A percentile compares a stretch with the other conserved stretches of the same genome.
Evolutionary conservation across 2,888 invertebrate genomes (phyloP).

Genomic region (Salticus scenicus): DNA sequence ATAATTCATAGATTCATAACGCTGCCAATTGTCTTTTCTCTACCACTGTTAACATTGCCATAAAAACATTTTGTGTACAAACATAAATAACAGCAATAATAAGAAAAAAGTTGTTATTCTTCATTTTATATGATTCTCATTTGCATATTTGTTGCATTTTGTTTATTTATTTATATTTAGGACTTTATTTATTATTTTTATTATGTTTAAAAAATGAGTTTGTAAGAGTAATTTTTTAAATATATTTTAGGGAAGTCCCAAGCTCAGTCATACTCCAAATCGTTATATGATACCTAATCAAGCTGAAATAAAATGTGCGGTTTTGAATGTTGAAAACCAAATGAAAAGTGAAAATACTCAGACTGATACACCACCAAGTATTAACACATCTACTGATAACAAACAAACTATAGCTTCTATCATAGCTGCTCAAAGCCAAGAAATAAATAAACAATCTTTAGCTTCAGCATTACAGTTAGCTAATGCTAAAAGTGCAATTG

Average conservation of each 20-base stretch:
- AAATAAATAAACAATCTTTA: conserved; percentile 53
- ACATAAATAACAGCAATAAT: no score
- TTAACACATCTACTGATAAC: conserved; percentile 26
- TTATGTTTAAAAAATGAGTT: no score
- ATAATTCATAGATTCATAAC: no score
- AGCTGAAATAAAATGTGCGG: conserved; percentile 44
- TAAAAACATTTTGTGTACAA: no score
- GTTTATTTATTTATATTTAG: no score
- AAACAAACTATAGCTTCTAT: conserved; percentile 17
- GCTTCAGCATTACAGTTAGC: conserved; percentile 58
- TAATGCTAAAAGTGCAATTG: conserved; percentile 68
- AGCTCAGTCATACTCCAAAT: conserved; percentile 35
- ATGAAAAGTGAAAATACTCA: conserved; percentile 31
- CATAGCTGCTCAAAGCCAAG: conserved; percentile 27
- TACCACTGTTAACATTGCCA: no score
- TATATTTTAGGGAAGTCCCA: conserved; percentile 66
- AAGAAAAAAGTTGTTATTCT: no score
- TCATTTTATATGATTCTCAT: no score
- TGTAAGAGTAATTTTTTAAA: no score
- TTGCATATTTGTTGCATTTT: no score
- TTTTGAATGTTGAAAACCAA: conserved; percentile 38
- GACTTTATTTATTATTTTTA: no score
- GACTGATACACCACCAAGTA: not conserved
- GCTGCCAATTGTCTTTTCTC: no score
- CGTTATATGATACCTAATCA: conserved; percentile 53